A percentile compares a stretch with the other conserved stretches of the same genome.
These are phyloP conservation scores for Lobophora halterata DNA, from an alignment of 2,888 invertebrate species.

Conservation along the genomic window DNA sequence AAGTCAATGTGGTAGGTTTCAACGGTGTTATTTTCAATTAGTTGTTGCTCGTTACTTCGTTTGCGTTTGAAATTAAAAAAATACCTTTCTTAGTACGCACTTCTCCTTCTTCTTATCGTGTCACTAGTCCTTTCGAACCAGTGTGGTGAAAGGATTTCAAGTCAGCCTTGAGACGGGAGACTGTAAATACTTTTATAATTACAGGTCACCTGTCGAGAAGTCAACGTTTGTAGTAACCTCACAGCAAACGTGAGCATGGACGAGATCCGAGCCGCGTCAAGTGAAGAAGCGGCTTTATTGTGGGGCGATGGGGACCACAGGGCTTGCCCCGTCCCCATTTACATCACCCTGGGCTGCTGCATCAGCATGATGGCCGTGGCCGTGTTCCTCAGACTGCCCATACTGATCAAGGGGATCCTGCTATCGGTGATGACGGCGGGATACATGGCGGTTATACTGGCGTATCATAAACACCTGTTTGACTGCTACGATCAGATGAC, in stretches of 20 bases:
- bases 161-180: too few relatives aligned
- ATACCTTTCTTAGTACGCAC: too few relatives aligned
- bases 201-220: slow-evolving; percentile 70
- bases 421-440: slow-evolving; percentile 89
- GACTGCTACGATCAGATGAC: slow-evolving; percentile 90
- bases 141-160: too few relatives aligned
- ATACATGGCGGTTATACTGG: slow-evolving; percentile 89
- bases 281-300: slow-evolving; percentile 52
- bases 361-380: slow-evolving; percentile 92
- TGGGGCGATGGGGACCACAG: slow-evolving; percentile 84
- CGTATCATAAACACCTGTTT: slow-evolving; percentile 90
- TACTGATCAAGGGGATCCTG: slow-evolving; percentile 89
- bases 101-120: too few relatives aligned
- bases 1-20: slow-evolving; percentile 93
- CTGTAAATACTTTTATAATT: slow-evolving; percentile 21
- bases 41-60: too few relatives aligned
- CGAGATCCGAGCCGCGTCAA: slow-evolving; percentile 64
- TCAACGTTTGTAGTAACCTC: slow-evolving; percentile 63
- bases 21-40: too few relatives aligned
- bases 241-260: slow-evolving; percentile 74
- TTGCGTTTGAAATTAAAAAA: too few relatives aligned
- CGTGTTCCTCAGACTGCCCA: slow-evolving; percentile 90
- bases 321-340: slow-evolving; percentile 92
- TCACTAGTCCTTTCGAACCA: too few relatives aligned
- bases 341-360: slow-evolving; percentile 91